Conservation (phyloP, 2,797 vertebrate species). For the Pelobates cultripes region DNA sequence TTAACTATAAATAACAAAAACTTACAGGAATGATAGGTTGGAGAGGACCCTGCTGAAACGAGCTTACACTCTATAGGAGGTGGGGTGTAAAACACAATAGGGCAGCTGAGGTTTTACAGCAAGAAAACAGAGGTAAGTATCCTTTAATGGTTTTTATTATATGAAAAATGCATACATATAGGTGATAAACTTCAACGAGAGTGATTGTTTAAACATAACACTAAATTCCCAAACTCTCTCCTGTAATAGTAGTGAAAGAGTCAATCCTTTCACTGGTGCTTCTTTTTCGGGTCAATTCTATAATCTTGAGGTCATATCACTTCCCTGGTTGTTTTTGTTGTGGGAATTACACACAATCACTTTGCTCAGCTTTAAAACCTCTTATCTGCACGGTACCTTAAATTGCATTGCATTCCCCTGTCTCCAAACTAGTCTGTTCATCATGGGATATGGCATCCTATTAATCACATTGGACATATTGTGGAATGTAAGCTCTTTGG, state of each 20-base stretch:
- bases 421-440: not conserved
- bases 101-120: too few species aligned
- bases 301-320: not conserved
- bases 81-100: too few species aligned
- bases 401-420: not conserved
- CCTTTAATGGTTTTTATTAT: too few species aligned
- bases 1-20: too few species aligned
- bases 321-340: not conserved
- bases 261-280: not conserved
- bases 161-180: too few species aligned
- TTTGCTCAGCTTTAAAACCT: not conserved
- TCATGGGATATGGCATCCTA: not conserved
- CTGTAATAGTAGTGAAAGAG: not conserved
- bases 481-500: not conserved
- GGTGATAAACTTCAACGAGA: too few species aligned
- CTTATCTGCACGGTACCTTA: not conserved
- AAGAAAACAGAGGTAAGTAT: too few species aligned
- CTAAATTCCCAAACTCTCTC: not conserved
- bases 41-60: too few species aligned
- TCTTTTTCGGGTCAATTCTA: not conserved
- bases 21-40: too few species aligned
- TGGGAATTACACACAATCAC: constrained; percentile 9
- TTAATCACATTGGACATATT: not conserved
- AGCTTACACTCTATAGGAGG: too few species aligned
- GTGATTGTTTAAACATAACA: too few species aligned